Conservation (phyloP, 2,888 invertebrate species). For the Tenthredo livida region DNA sequence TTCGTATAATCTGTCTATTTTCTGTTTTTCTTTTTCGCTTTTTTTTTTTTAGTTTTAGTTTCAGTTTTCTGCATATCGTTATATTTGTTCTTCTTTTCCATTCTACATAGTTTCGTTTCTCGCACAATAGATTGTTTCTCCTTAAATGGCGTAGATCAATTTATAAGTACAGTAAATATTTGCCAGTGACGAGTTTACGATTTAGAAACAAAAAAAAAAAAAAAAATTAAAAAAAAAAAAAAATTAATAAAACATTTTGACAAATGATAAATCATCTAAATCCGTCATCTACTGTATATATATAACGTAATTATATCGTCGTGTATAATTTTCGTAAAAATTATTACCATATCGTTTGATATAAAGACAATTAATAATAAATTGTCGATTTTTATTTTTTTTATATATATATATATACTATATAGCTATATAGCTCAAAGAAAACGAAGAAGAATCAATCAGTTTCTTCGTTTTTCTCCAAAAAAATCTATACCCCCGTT, state of each 20-base stretch:
- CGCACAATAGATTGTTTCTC: constrained; percentile 9
- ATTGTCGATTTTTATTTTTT: not conserved
- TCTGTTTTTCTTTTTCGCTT: not conserved
- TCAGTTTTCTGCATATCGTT: not conserved
- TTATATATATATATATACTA: constrained; percentile 25
- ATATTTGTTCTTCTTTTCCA: constrained; percentile 17
- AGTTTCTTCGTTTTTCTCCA: too few species aligned
- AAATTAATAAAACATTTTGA: not conserved
- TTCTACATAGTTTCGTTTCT: not conserved
- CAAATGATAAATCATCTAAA: not conserved
- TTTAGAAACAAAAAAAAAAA: constrained; percentile 8
- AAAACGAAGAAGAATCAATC: too few species aligned
- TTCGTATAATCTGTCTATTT: constrained; percentile 16
- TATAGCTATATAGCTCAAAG: too few species aligned
- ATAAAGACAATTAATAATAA: not conserved
- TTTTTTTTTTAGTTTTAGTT: not conserved
- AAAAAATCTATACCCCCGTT: not conserved
- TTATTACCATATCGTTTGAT: not conserved
- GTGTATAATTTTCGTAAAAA: not conserved
- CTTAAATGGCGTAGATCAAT: not conserved
- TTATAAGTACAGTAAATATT: too few species aligned
- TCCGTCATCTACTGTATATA: too few species aligned
- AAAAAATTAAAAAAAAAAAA: constrained; percentile 21
- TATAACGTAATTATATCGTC: not conserved
- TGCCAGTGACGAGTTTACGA: too few species aligned